Conservation (phyloP, 2,888 invertebrate species). For the Embidobia sp. region DNA sequence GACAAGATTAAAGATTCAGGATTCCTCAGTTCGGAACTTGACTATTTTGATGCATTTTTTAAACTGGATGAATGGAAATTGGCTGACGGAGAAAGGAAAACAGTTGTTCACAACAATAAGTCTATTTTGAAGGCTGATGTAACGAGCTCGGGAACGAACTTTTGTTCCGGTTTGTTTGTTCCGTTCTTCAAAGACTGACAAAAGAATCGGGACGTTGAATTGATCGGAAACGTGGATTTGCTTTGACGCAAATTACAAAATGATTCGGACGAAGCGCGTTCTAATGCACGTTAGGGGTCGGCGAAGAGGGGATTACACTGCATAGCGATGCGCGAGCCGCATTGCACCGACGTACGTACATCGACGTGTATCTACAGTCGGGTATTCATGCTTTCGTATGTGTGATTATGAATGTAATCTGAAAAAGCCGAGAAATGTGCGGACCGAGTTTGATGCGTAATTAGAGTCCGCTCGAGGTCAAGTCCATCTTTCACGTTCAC, state of each 20-base stretch:
- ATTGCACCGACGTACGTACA: conserved; percentile 40
- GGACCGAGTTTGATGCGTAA: conserved; percentile 4
- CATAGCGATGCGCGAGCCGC: conserved; percentile 58
- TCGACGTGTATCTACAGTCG: conserved; percentile 4
- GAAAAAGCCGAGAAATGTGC: conserved; percentile 19
- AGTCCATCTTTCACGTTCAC: too few relatives aligned
- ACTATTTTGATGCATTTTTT: too few relatives aligned
- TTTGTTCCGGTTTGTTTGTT: too few relatives aligned
- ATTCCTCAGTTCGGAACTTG: too few relatives aligned
- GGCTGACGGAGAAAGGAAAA: too few relatives aligned
- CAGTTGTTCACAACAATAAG: too few relatives aligned
- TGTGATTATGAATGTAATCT: conserved; percentile 17
- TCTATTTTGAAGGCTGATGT: too few relatives aligned
- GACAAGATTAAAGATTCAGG: too few relatives aligned
- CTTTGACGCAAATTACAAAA: conserved; percentile 17
- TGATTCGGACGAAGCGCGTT: conserved; percentile 16
- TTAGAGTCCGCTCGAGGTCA: not conserved
- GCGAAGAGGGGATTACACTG: conserved; percentile 43
- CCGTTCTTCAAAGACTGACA: too few relatives aligned
- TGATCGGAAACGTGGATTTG: not conserved
- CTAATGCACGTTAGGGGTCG: conserved; percentile 26
- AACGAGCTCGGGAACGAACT: too few relatives aligned
- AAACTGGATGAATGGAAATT: too few relatives aligned
- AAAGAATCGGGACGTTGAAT: too few relatives aligned
- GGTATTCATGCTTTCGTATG: not conserved